phyloP scores from a whole-genome alignment of 2,797 vertebrate species.

The Xenopus petersii region DNA sequence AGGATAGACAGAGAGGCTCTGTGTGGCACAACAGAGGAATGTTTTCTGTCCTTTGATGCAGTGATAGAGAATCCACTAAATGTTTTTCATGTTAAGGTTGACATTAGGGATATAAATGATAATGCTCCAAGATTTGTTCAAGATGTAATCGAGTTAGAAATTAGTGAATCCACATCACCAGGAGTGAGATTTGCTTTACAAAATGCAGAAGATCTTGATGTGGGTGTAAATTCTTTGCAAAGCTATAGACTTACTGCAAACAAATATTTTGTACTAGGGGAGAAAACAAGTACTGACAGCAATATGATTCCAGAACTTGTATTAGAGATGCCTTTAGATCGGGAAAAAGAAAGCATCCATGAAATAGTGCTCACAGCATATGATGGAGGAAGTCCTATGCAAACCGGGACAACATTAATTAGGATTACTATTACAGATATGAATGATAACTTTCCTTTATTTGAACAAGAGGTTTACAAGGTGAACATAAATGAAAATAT shows the following conservation, averaged over 20 bases:
- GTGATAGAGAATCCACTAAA: constrained; percentile 77
- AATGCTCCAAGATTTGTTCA: constrained; percentile 61
- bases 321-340: constrained; percentile 24
- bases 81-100: constrained; percentile 65
- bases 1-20: constrained; percentile 65
- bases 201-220: constrained; percentile 29
- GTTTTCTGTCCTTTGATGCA: constrained; percentile 72
- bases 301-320: constrained; percentile 23
- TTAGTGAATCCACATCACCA: constrained; percentile 56
- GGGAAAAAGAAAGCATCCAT: background rate
- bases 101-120: constrained; percentile 68
- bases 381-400: too few relatives aligned
- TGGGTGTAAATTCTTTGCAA: constrained; percentile 29
- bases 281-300: constrained; percentile 16
- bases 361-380: too few relatives aligned
- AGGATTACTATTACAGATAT: too few relatives aligned
- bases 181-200: constrained; percentile 61
- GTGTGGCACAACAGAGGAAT: constrained; percentile 62
- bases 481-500: too few relatives aligned
- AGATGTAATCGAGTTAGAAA: constrained; percentile 54
- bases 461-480: too few relatives aligned
- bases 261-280: constrained; percentile 24
- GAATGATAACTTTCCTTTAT: too few relatives aligned
- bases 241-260: constrained; percentile 30
- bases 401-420: too few relatives aligned